Conservation (phyloP, 2,888 invertebrate species). For the Tipula unca region DNA sequence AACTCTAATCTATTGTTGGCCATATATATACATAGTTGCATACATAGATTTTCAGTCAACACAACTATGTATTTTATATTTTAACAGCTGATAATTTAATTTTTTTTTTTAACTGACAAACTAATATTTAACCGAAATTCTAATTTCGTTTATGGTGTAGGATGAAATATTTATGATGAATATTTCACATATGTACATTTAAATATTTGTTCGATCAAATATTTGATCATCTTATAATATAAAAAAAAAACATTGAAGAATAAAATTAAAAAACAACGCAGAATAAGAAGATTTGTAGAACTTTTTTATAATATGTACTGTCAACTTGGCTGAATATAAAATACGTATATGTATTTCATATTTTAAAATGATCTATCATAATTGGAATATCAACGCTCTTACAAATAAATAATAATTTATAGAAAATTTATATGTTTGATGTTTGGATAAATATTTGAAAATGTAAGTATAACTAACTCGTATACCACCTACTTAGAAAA, state of each 20-base stretch:
- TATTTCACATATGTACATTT: neutral
- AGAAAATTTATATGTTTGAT: too few relatives aligned
- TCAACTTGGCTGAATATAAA: too few relatives aligned
- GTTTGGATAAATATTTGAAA: too few relatives aligned
- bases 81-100: neutral
- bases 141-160: neutral
- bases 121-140: neutral
- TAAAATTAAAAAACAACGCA: neutral
- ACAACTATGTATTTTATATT: neutral
- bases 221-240: neutral
- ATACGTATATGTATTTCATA: too few relatives aligned
- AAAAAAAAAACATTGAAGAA: neutral
- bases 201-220: neutral
- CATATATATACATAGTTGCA: neutral
- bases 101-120: conserved; percentile 16
- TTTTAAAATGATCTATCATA: too few relatives aligned
- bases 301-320: neutral
- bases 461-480: too few relatives aligned
- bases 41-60: neutral
- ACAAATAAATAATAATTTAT: too few relatives aligned
- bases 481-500: too few relatives aligned
- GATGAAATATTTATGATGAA: neutral
- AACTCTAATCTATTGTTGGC: neutral
- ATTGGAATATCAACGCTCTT: too few relatives aligned
- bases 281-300: neutral